Evolutionary conservation across 37 sponge, comb jelly and placozoan species (phyloP).

Genomic region (Aplysina aerophoba): DNA sequence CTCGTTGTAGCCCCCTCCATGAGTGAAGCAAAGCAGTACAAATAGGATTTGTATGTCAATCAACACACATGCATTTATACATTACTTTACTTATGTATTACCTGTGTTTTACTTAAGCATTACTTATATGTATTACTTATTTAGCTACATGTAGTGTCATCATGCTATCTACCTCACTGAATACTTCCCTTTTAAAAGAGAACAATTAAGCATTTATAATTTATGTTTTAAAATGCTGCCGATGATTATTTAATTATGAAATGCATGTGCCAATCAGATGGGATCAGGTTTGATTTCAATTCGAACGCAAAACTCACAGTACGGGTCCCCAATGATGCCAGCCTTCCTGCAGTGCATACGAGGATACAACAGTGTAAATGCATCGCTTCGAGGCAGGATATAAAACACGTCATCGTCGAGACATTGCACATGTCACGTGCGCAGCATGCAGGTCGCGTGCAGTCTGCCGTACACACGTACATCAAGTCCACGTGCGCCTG

Average conservation of each 20-base stretch:
- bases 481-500: conserved; percentile 79
- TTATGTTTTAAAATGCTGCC: too few relatives aligned
- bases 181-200: too few relatives aligned
- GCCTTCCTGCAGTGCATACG: conserved; percentile 30
- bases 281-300: neutral
- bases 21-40: neutral
- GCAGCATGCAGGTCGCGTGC: neutral
- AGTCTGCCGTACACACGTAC: conserved; percentile 22
- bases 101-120: too few relatives aligned
- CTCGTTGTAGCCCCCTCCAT: conserved; percentile 76
- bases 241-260: too few relatives aligned
- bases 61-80: neutral
- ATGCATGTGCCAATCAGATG: too few relatives aligned
- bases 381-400: neutral
- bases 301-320: conserved; percentile 57
- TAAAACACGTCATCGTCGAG: too few relatives aligned
- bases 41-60: neutral
- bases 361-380: neutral
- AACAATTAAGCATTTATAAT: too few relatives aligned
- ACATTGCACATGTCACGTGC: neutral
- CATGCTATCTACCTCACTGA: too few relatives aligned
- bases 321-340: conserved; percentile 79
- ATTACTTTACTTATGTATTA: too few relatives aligned
- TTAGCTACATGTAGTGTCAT: too few relatives aligned
- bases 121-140: too few relatives aligned